These are phyloP conservation scores for Odocoileus hemionus DNA, from an alignment of 2,113 vertebrate species.

Conservation along the genomic window DNA sequence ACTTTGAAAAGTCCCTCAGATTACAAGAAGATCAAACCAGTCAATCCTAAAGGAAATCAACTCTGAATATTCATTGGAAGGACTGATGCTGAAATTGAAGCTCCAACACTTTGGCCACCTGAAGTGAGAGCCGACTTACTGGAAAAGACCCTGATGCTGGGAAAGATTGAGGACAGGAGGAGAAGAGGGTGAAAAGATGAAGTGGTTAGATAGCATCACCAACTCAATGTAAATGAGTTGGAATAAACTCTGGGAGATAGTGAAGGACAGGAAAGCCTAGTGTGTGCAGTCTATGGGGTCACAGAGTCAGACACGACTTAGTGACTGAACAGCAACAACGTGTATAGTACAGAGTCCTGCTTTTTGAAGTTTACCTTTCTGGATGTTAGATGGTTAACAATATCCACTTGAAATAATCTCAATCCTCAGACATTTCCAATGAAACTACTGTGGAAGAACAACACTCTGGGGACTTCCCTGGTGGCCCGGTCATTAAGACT, in stretches of 20 bases:
- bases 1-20: neutral
- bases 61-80: neutral
- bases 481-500: neutral
- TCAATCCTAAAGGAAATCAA: neutral
- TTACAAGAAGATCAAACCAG: neutral
- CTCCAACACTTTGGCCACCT: neutral
- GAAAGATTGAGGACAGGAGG: neutral
- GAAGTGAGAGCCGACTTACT: neutral
- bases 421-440: neutral
- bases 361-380: neutral
- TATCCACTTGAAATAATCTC: neutral
- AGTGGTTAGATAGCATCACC: neutral
- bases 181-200: neutral
- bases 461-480: neutral
- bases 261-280: neutral
- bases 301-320: neutral
- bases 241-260: neutral
- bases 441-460: neutral
- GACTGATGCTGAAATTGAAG: neutral
- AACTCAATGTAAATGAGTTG: neutral
- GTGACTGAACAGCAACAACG: neutral
- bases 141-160: neutral
- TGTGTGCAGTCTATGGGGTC: neutral
- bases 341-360: neutral
- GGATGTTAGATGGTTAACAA: neutral